A percentile compares a stretch with the other conserved stretches of the same genome.
Conservation (phyloP, 2,888 invertebrate species). For the Punctoribates punctum region DNA sequence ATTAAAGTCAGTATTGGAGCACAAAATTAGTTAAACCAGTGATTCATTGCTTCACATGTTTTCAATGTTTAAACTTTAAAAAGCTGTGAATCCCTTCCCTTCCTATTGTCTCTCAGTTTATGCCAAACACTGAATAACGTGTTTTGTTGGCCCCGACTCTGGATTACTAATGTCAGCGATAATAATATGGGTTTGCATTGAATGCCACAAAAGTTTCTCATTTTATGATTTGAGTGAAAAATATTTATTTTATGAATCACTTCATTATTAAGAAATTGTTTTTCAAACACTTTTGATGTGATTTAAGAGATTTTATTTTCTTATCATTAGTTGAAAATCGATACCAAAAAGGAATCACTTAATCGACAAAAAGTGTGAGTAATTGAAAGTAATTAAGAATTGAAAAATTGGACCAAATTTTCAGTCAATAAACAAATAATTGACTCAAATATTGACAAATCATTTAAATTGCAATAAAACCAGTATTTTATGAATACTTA, state of each 20-base stretch:
- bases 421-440: not conserved
- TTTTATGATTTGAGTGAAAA: conserved; percentile 7
- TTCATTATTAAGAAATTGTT: too few relatives aligned
- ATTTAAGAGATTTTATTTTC: too few relatives aligned
- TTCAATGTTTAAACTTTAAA: too few relatives aligned
- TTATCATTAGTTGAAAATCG: not conserved
- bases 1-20: too few relatives aligned
- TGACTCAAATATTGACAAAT: not conserved
- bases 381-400: not conserved
- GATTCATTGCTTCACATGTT: too few relatives aligned
- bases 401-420: not conserved
- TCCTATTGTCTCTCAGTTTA: too few relatives aligned
- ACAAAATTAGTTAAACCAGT: too few relatives aligned
- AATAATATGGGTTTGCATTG: not conserved
- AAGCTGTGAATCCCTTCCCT: too few relatives aligned
- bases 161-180: not conserved
- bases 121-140: too few relatives aligned
- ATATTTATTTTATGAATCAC: not conserved
- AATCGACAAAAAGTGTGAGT: conserved; percentile 2
- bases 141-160: too few relatives aligned
- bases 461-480: not conserved
- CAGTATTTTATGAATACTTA: not conserved
- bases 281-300: too few relatives aligned
- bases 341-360: not conserved
- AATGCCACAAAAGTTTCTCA: conserved; percentile 6